Conservation (phyloP, 92 coral and sea anemone species). For the Micromussa lordhowensis region DNA sequence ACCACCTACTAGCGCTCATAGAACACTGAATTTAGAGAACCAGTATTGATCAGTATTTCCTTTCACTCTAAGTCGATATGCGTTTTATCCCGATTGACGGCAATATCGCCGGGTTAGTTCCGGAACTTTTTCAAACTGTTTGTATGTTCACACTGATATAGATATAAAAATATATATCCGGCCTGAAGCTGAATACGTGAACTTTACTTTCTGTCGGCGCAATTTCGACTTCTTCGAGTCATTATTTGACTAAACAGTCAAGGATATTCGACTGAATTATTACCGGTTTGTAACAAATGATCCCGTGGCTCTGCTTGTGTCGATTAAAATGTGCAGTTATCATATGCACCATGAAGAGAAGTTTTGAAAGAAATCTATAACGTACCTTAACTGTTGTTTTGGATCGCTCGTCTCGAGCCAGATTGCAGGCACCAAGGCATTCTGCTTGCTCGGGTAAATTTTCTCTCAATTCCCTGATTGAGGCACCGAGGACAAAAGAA, state of each 20-base stretch:
- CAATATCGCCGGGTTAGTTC: not conserved
- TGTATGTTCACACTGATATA: not conserved
- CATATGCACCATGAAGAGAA: not conserved
- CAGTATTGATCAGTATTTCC: not conserved
- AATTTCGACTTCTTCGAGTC: not conserved
- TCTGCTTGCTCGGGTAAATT: not conserved
- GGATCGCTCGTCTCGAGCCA: not conserved
- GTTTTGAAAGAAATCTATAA: not conserved
- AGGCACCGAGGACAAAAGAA: not conserved
- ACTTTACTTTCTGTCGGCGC: not conserved
- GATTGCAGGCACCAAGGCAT: not conserved
- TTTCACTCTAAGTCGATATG: not conserved
- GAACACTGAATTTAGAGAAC: not conserved
- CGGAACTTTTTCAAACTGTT: not conserved
- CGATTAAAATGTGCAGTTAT: not conserved
- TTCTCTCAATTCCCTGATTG: not conserved
- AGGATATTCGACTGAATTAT: not conserved
- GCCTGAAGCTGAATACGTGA: too few species aligned
- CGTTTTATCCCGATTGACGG: not conserved
- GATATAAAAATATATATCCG: not conserved
- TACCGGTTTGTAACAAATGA: not conserved
- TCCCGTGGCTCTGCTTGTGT: not conserved
- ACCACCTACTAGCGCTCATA: not conserved
- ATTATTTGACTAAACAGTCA: not conserved
- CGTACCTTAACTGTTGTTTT: not conserved